phyloP scores from a whole-genome alignment of 2,888 invertebrate species.

The Epinotia demarniana region DNA sequence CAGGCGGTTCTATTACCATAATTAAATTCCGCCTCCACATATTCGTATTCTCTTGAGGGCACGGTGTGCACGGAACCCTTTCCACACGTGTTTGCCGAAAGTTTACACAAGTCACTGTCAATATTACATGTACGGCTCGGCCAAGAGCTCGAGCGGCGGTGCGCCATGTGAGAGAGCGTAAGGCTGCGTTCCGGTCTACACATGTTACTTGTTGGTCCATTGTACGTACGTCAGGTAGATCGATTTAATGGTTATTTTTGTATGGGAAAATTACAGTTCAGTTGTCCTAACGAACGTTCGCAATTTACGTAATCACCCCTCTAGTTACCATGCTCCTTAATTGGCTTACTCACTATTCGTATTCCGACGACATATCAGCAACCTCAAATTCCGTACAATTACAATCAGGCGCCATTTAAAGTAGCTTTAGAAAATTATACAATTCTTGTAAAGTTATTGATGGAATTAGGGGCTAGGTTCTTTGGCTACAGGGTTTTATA shows the following conservation, averaged over 20 bases:
- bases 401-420: not conserved
- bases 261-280: too few species aligned
- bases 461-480: conserved; percentile 5
- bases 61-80: conserved; percentile 15
- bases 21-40: conserved; percentile 33
- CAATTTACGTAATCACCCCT: too few species aligned
- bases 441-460: not conserved
- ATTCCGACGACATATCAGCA: not conserved
- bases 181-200: not conserved
- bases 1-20: conserved; percentile 23
- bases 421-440: conserved; percentile 2
- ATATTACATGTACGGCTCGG: not conserved
- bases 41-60: conserved; percentile 21
- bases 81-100: conserved; percentile 17
- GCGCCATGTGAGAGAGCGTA: not conserved
- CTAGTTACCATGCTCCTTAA: too few species aligned
- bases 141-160: not conserved
- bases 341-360: not conserved
- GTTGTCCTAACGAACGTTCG: too few species aligned
- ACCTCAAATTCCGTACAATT: not conserved
- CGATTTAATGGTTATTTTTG: too few species aligned
- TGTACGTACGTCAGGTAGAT: too few species aligned
- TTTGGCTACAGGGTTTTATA: not conserved
- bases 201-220: too few species aligned
- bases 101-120: conserved; percentile 29